Percentiles rank a stretch among this genome's conserved stretches.
These are phyloP conservation scores for Drosophila prostipennis DNA, from an alignment of 2,888 invertebrate species.

Conservation along the genomic window DNA sequence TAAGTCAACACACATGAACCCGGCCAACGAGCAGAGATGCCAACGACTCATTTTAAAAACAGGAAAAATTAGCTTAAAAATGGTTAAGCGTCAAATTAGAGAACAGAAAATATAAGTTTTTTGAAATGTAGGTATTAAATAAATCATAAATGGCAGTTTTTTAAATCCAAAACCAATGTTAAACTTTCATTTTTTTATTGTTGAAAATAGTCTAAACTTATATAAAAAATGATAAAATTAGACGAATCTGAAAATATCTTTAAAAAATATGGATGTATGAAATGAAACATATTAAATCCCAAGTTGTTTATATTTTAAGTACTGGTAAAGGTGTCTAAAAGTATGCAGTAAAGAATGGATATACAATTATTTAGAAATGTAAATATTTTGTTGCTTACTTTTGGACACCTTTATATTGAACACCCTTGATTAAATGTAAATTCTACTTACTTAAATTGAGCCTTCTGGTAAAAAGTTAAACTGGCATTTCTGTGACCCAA, in stretches of 20 bases:
- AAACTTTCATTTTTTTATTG: too few species aligned
- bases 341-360: not conserved
- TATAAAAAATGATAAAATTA: too few species aligned
- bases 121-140: too few species aligned
- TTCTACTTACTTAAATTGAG: not conserved
- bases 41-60: conserved; percentile 5
- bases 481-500: conserved; percentile 13
- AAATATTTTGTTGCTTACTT: not conserved
- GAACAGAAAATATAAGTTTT: too few species aligned
- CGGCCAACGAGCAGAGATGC: conserved; percentile 16
- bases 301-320: too few species aligned
- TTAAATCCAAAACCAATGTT: too few species aligned
- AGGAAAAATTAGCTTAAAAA: not conserved
- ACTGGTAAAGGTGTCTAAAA: not conserved
- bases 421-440: not conserved
- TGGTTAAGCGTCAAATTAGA: too few species aligned
- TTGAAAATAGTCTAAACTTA: too few species aligned
- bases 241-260: too few species aligned
- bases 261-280: not conserved
- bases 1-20: conserved; percentile 54
- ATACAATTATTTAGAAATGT: too few species aligned
- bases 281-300: too few species aligned
- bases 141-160: too few species aligned
- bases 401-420: not conserved
- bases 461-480: not conserved